Evolutionary conservation across 2,888 invertebrate species (phyloP), one percentile per base, ranked within the genome.

Genomic region (Aleiodes testaceus): DNA sequence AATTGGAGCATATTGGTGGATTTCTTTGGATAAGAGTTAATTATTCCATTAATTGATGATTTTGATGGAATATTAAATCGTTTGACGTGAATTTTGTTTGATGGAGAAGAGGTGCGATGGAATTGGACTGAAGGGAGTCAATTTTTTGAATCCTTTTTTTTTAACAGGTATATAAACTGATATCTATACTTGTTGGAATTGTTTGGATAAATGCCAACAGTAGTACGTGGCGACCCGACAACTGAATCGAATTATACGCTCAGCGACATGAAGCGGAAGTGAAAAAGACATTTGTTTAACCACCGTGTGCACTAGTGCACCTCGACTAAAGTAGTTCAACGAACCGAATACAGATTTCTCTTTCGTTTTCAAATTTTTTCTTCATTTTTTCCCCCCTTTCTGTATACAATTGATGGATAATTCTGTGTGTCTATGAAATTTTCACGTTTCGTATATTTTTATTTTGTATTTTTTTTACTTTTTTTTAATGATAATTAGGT

Each of bases 181-280:
- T 59, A 47, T 49, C 65, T 74, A 73, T 64, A 73, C 63, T 66
- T 70, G 66, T 68, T 63, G 64, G 72, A 73, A 74, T 72, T 49
- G 69, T 72, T 69, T 77, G 77, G 77, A 73, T 69, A 69, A 77
- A 73, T 73, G 74, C 77, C 77, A 77, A 75, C 36, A 36, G 72
- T 73, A 74, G 75, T 77, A 72, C 77, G 75, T 74, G 73, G 77
- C 71, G 72, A 75, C 75, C 74, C 77, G 77, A 75, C 77, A 77
- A 77, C 77, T 75, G 75, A 77, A 77, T 77, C 77, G 77, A 77
- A 77, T 77, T 77, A 75, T 77, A 75, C 77, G 75, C 75, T 75
- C 77, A 69, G 70, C 74, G 74, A 75, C 75, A 74, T 70, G 75
- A 73, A 72, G 70, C 77, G 75, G 75, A 77, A 77, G 77, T 75